phyloP scores from a whole-genome alignment of 2,888 invertebrate species.

The Dilophus febrilis region DNA sequence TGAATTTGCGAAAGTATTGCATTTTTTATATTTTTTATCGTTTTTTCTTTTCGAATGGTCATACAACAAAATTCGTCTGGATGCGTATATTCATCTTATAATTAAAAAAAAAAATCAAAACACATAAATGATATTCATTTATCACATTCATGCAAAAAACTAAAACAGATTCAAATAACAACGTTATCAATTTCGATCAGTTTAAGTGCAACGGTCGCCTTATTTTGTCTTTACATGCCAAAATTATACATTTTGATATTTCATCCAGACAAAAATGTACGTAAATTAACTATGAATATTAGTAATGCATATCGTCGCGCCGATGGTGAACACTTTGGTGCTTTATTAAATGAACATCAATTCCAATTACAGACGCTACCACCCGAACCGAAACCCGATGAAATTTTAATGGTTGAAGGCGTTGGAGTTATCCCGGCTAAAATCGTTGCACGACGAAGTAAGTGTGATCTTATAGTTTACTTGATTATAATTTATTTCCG shows the following conservation, averaged over 20 bases:
- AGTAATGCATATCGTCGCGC: constrained; percentile 15
- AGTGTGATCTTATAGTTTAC: no score
- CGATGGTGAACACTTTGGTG: no score
- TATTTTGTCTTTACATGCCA: constrained; percentile 51
- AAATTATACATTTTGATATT: constrained; percentile 56
- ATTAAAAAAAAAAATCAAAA: no score
- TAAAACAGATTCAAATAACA: constrained; percentile 44
- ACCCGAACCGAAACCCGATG: no score
- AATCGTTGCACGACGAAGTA: no score
- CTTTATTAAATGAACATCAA: no score
- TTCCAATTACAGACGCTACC: no score
- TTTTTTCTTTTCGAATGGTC: not conserved
- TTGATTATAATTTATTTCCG: no score
- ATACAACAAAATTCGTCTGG: no score
- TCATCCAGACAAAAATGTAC: constrained; percentile 55
- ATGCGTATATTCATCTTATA: no score
- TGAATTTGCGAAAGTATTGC: not conserved
- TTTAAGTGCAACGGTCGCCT: constrained; percentile 48
- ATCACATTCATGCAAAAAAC: not conserved
- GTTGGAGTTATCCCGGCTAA: no score
- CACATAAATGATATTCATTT: not conserved
- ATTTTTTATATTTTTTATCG: not conserved
- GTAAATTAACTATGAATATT: constrained; percentile 32
- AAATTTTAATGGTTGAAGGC: no score
- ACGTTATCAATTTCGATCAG: constrained; percentile 52